A percentile compares a stretch with the other conserved stretches of the same genome.
Conservation (phyloP, 2,888 invertebrate species). For the Dinocampus coccinellae region DNA sequence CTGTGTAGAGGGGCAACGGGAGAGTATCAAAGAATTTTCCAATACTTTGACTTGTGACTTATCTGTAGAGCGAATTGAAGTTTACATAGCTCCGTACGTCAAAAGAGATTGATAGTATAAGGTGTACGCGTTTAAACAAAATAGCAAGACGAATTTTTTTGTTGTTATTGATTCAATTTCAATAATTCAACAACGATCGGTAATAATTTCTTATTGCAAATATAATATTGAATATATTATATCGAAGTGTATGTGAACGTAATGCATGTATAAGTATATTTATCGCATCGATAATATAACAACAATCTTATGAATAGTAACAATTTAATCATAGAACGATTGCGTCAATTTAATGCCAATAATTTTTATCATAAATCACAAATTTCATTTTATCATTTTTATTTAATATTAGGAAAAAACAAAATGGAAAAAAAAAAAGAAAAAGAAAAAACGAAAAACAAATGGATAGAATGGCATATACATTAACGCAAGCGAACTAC, state of each 20-base stretch:
- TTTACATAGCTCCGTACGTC: neutral
- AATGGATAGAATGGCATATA: constrained; percentile 34
- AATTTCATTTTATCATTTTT: neutral
- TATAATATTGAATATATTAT: constrained; percentile 18
- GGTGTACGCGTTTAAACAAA: neutral
- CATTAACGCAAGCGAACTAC: constrained; percentile 61
- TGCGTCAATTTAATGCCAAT: constrained; percentile 53
- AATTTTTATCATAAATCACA: neutral
- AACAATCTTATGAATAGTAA: constrained; percentile 69
- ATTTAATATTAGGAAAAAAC: neutral
- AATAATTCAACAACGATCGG: constrained; percentile 39
- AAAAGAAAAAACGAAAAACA: constrained; percentile 16
- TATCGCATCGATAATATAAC: constrained; percentile 65
- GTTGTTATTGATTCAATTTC: constrained; percentile 4
- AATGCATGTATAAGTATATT: constrained; percentile 46
- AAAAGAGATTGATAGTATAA: neutral
- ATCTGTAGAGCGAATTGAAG: neutral
- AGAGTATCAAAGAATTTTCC: constrained; percentile 7
- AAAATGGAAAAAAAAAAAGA: neutral
- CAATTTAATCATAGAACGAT: constrained; percentile 65
- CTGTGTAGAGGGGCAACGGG: neutral
- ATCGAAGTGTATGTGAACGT: neutral
- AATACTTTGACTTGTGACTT: constrained; percentile 2
- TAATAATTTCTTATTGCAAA: constrained; percentile 25
- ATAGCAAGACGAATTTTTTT: neutral